phyloP scores from a whole-genome alignment of 1,140 invertebrate genomes.

The Halotydeus destructor region DNA sequence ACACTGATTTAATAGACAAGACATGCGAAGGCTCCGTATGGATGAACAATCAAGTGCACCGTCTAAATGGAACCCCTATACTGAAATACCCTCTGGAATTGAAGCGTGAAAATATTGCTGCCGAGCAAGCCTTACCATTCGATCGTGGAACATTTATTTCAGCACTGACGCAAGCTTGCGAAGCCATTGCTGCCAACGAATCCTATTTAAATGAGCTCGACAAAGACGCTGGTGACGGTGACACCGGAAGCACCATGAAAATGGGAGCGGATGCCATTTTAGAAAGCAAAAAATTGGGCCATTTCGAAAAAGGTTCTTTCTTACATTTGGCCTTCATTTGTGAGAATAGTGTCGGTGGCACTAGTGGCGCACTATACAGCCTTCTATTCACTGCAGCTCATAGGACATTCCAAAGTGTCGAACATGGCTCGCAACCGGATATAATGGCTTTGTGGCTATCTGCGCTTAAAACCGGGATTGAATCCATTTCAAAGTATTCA shows the following conservation, averaged over 20 bases:
- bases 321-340: constrained; percentile 24
- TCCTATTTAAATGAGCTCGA: constrained; percentile 39
- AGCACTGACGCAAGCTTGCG: not conserved
- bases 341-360: constrained; percentile 43
- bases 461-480: constrained; percentile 31
- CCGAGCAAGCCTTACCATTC: not conserved
- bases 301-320: constrained; percentile 8
- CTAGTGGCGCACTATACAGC: constrained; percentile 45
- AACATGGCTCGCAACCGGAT: constrained; percentile 1
- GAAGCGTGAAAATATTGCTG: too few species aligned
- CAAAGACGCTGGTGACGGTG: constrained; percentile 52
- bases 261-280: constrained; percentile 37
- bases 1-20: too few species aligned
- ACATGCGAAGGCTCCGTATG: too few species aligned
- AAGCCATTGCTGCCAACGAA: not conserved
- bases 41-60: too few species aligned
- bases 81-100: too few species aligned
- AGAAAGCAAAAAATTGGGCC: not conserved
- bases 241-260: constrained; percentile 50
- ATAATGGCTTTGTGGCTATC: constrained; percentile 25
- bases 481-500: constrained; percentile 43
- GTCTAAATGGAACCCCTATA: too few species aligned
- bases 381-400: constrained; percentile 43
- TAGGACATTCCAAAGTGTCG: constrained; percentile 20
- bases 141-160: not conserved